Evolutionary conservation across 2,797 vertebrate species (phyloP), one percentile per base, ranked within the genome.

Genomic region (Hydrophis major): DNA sequence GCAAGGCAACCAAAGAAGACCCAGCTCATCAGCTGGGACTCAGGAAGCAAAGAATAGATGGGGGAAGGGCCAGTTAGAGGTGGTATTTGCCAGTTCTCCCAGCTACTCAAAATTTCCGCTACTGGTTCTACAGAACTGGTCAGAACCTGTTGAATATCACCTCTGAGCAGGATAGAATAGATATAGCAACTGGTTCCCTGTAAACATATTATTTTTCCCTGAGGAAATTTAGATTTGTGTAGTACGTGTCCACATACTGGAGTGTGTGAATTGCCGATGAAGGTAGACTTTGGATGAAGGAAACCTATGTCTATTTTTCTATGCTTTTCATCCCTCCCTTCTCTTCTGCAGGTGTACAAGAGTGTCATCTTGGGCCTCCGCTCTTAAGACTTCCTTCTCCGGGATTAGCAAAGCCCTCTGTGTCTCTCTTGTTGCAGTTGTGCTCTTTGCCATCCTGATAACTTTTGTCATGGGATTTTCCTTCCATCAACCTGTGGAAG

Each of bases 401-500:
- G 97, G 97, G 0, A 95, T 97, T 1, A 97, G 97, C 96, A 97
- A 98, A 91, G 97, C 98, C 0, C 89, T 99, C 86, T 99, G 98
- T 98, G 94, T 98, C 56, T 98, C 98, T 3, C 90, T 98, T 22
- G 97, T 97, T 0, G 93, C 98, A 50, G 94, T 98, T 86, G 96
- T 99, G 4, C 95, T 99, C 47, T 97, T 99, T 25, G 98, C 98
- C 88, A 98, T 98, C 16, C 96, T 99, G 86, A 96, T 98, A 28
- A 98, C 98, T 3, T 97, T 99, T 94, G 96, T 99, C 96, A 98
- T 98, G 0, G 98, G 98, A 93, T 96, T 98, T 92, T 98, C 99
- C 94, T 98, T 99, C 95, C 99, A 99, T 92, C 98, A 98, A 28
- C 98, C 98, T 0, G 99, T 98, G 4, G 99, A 99, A 0, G 99